Conservation (phyloP, 1,140 invertebrate species). For the Asbolus verrucosus region DNA sequence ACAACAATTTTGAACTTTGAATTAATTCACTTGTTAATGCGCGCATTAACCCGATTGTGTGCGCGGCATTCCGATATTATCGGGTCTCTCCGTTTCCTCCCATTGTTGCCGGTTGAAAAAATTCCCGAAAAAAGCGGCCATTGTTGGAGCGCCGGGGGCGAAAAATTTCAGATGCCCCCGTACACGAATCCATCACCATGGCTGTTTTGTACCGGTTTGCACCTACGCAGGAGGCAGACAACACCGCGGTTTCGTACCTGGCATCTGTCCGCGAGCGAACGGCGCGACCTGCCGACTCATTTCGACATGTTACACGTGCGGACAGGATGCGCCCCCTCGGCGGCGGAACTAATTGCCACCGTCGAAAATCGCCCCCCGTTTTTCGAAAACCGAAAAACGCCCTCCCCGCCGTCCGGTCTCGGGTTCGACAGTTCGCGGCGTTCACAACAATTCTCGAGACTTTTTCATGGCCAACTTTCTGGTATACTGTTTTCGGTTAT, state of each 20-base stretch:
- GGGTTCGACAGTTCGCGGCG: too few species aligned
- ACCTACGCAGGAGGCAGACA: neutral
- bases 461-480: too few species aligned
- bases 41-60: neutral
- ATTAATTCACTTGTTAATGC: constrained; percentile 5
- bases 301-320: too few species aligned
- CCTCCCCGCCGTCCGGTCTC: too few species aligned
- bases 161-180: neutral
- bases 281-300: too few species aligned
- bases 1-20: neutral
- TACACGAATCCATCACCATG: neutral
- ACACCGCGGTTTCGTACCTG: neutral
- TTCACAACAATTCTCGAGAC: too few species aligned
- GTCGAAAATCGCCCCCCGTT: too few species aligned
- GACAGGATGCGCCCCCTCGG: too few species aligned
- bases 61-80: neutral
- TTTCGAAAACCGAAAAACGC: too few species aligned
- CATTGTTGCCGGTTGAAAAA: neutral
- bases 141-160: neutral
- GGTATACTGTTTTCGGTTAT: too few species aligned
- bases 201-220: too few species aligned
- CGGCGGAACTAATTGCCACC: too few species aligned
- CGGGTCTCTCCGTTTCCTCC: neutral
- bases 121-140: neutral
- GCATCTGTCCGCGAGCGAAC: neutral